Conservation (phyloP, 1,140 invertebrate genomes). For the Diuraphis noxia region DNA sequence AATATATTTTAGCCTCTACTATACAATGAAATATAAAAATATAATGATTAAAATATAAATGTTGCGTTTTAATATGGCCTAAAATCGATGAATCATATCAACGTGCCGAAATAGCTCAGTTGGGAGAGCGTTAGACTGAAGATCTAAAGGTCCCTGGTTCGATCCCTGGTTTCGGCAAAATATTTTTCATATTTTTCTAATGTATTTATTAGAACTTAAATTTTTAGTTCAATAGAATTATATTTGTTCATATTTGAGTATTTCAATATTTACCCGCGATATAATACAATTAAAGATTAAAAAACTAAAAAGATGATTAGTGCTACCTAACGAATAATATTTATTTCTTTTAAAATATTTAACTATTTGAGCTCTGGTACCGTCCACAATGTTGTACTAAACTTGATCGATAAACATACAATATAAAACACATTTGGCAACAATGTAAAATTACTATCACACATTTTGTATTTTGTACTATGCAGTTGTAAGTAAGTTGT, state of each 20-base stretch:
- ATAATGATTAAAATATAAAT: neutral
- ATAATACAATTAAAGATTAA: too few species aligned
- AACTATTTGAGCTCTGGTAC: neutral
- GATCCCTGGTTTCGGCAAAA: slow-evolving; percentile 59
- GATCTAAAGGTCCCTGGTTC: slow-evolving; percentile 60
- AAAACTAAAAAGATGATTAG: neutral
- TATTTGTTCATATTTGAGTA: neutral
- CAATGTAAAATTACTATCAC: neutral
- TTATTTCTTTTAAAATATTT: neutral
- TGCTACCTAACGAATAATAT: neutral
- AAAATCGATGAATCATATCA: neutral
- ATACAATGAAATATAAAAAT: too few species aligned
- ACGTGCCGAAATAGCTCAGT: slow-evolving; percentile 59
- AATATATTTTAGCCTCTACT: too few species aligned
- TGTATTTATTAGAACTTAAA: too few species aligned
- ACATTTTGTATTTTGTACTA: neutral
- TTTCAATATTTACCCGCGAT: neutral
- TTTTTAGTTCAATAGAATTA: neutral
- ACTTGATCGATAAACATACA: neutral
- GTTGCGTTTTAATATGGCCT: neutral
- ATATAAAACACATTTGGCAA: neutral
- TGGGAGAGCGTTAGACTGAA: slow-evolving; percentile 60
- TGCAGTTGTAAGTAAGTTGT: too few species aligned
- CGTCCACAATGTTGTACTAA: too few species aligned
- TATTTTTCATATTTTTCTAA: neutral